A percentile compares a stretch with the other conserved stretches of the same genome.
Evolutionary conservation across 2,888 invertebrate species (phyloP).

Genomic region (Agrochola circellaris): DNA sequence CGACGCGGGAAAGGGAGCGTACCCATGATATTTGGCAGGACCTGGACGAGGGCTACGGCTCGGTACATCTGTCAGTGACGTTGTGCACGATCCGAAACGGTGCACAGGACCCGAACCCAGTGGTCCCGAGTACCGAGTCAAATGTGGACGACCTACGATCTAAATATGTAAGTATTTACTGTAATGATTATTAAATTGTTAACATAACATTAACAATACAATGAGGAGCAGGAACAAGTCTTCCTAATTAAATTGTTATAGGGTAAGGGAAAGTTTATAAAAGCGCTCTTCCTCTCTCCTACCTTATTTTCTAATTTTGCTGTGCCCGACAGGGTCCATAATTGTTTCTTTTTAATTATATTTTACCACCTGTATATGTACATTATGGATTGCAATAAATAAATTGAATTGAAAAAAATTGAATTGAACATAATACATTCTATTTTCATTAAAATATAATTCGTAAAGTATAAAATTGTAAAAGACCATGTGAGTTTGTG

Average conservation of each 20-base stretch:
- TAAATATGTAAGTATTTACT: conserved; percentile 74
- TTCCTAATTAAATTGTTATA: too few relatives aligned
- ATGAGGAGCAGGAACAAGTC: too few relatives aligned
- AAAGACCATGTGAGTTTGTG: not conserved
- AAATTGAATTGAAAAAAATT: too few relatives aligned
- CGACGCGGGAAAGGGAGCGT: conserved; percentile 78
- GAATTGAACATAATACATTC: not conserved
- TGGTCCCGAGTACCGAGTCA: conserved; percentile 20
- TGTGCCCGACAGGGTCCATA: too few relatives aligned
- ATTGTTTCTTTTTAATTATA: too few relatives aligned
- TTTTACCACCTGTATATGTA: too few relatives aligned
- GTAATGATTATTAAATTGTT: not conserved
- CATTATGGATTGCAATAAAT: too few relatives aligned
- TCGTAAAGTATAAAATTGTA: not conserved
- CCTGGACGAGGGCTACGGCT: conserved; percentile 82
- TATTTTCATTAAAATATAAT: not conserved
- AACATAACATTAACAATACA: too few relatives aligned
- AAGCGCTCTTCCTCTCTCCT: too few relatives aligned
- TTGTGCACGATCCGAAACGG: conserved; percentile 75
- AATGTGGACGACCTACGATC: conserved; percentile 58
- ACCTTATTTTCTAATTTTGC: too few relatives aligned
- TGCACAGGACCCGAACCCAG: conserved; percentile 17
- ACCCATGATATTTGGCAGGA: conserved; percentile 84
- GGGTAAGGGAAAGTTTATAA: too few relatives aligned
- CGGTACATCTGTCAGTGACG: conserved; percentile 81